Base-by-base conservation (phyloP, 1,140 invertebrate genomes). In the Popillia japonica region DNA sequence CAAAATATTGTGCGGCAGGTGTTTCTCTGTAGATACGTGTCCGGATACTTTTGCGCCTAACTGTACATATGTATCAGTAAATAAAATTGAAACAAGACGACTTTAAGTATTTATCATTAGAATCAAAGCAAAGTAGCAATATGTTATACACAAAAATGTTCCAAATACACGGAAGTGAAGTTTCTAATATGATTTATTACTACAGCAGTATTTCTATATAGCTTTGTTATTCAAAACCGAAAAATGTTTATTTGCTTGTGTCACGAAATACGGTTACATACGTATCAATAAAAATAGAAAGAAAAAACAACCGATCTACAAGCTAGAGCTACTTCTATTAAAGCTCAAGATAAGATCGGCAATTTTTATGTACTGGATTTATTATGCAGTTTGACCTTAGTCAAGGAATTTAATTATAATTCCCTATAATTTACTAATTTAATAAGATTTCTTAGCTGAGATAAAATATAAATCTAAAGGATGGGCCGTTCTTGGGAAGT, bases 391-490 rank as follows among this genome's bases (percentile, higher is more conserved):
- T 68, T 68, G 61, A 68, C 61, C 61, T 68, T 68, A 68, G 22
- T 68, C 3, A 23, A 6, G 61, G 4, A 68, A 27, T 68, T 68
- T 22, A 34, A 68, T 68, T 68, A 23, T 68, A 68, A 68, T 68
- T 68, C 17, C 17, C 1, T 9, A 11, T 27, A 68, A 68, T 22
- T 68, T 68, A 22, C 22, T 68, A 68, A 68, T 68, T 68, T 68
- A 68, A 68, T 68, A 68, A 23, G 61, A 68, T 68, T 68, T 27
- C 22, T 8, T 68, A 34, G 61, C 20, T 27, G 20, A 4, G 22
- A 27, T 68, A 68, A 68, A 68, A 22, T 27, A 27, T 68, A 68
- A 68, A 27, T 68, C 3, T 68, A 22, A 68, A 68, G 22, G 22
- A 68, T 68, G 61, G 27, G 22, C 17, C 61, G 27, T 9, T 34